phyloP scores from a whole-genome alignment of 1,140 invertebrate genomes.

The Agrypnia vestita region DNA sequence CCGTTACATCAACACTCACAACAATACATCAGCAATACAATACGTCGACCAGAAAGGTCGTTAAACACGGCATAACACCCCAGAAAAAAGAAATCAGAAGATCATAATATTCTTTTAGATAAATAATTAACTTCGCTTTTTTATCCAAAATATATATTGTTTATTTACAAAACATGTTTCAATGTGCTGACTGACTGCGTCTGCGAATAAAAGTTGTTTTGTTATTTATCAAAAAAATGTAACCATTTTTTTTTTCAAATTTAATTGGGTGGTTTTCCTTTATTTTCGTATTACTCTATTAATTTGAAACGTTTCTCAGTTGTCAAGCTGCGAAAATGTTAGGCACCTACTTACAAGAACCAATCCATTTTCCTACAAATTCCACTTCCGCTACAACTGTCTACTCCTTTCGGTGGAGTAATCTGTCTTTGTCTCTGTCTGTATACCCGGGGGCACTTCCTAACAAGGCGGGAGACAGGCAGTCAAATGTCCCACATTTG shows the following conservation, averaged over 20 bases:
- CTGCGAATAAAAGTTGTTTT: background rate
- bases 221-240: background rate
- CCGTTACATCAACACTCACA: too few relatives aligned
- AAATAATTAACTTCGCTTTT: too few relatives aligned
- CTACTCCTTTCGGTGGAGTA: background rate
- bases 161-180: background rate
- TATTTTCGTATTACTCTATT: too few relatives aligned
- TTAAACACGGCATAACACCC: too few relatives aligned
- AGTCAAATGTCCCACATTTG: too few relatives aligned
- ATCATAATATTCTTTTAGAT: too few relatives aligned
- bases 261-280: background rate
- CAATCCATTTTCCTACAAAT: slow-evolving; percentile 3
- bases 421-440: background rate
- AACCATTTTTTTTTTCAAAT: background rate
- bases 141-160: too few relatives aligned
- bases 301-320: background rate
- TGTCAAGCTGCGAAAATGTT: background rate
- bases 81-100: too few relatives aligned
- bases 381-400: slow-evolving; percentile 2
- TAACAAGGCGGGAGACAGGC: background rate
- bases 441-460: background rate
- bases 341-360: background rate
- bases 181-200: background rate
- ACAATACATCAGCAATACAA: too few relatives aligned
- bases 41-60: too few relatives aligned